Percentiles rank a stretch among this genome's conserved stretches.
Evolutionary conservation across 2,888 invertebrate genomes (phyloP).

Genomic region (Lottia gigantea): DNA sequence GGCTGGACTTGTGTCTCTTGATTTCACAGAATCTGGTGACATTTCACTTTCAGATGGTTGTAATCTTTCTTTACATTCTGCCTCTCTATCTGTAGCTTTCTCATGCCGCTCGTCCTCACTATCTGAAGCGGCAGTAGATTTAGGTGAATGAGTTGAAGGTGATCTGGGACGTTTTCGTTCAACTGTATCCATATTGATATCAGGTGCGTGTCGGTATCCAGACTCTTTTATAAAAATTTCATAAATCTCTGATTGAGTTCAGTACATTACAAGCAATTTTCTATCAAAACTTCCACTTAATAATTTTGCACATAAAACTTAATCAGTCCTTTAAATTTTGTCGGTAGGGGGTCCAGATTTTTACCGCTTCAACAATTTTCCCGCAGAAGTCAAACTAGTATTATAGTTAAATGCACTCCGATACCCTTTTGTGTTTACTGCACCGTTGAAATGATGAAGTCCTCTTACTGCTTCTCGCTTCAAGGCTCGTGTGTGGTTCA

Average conservation of each 20-base stretch:
- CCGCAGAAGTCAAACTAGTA: background rate
- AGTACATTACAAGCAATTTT: constrained; percentile 11
- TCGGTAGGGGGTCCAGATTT: constrained; percentile 1
- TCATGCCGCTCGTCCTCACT: background rate
- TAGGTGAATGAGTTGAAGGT: background rate
- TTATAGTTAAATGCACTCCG: background rate
- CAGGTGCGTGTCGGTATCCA: background rate
- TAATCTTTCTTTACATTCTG: constrained; percentile 2
- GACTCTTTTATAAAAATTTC: background rate
- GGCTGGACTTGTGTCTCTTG: background rate
- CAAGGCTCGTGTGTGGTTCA: background rate
- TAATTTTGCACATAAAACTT: constrained; percentile 7
- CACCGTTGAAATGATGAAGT: background rate
- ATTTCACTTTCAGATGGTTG: background rate
- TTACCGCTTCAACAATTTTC: background rate
- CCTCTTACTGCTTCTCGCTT: constrained; percentile 1
- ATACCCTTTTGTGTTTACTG: background rate
- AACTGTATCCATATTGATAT: constrained; percentile 5
- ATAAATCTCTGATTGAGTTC: background rate
- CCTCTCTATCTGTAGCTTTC: background rate
- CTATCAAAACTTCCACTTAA: background rate
- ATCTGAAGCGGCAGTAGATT: background rate
- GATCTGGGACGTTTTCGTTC: constrained; percentile 8
- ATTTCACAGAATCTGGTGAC: constrained; percentile 8
- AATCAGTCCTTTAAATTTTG: constrained; percentile 1